Evolutionary conservation across 2,888 invertebrate species (phyloP), one percentile per base, ranked within the genome.

Genomic region (Phengaris alcon): DNA sequence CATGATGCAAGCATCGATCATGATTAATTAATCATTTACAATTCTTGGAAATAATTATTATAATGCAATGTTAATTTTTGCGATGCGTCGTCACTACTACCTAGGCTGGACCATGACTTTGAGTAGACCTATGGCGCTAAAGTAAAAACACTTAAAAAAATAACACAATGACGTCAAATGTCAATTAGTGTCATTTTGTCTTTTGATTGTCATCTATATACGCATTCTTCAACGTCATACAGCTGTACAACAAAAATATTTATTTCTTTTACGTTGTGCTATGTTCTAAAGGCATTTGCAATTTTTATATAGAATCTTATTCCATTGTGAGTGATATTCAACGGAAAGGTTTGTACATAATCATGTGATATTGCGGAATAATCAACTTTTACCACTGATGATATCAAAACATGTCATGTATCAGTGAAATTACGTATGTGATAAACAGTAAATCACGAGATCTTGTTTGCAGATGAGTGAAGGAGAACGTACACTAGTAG

Each of bases 381-480:
- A 52, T 44, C 4, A 72, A 54, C 51, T 72, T 15, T 52, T 72
- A 51, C 51, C 9, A 51, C 12, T 12, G 12, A 70, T 51, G 13
- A 72, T 44, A 72, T 51, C 51, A 72, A 51, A 72, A 72, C 54
- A 76, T 75, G 72, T 73, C 75, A 64, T 74, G 73, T 76, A 77
- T 77, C 76, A 77, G 75, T 74, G 70, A 75, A 75, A 74, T 74
- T 78, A 78, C 76, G 77, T 77, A 77, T 76, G 79, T 77, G 77
- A 79, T 79, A 73, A 76, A 75, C 75, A 79, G 79, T 80, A 72
- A 54, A 80, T 82, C 79, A 81, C 80, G 78, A 80, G 79, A 73
- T 77, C 74, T 82, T 83, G 85, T 88, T 84, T 87, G 77, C 82
- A 93, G 93, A 93, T 93, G 93, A 90, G 93, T 83, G 88, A 92